Evolutionary conservation across 2,113 vertebrate species (phyloP).

Genomic region (Ameiurus melas): DNA sequence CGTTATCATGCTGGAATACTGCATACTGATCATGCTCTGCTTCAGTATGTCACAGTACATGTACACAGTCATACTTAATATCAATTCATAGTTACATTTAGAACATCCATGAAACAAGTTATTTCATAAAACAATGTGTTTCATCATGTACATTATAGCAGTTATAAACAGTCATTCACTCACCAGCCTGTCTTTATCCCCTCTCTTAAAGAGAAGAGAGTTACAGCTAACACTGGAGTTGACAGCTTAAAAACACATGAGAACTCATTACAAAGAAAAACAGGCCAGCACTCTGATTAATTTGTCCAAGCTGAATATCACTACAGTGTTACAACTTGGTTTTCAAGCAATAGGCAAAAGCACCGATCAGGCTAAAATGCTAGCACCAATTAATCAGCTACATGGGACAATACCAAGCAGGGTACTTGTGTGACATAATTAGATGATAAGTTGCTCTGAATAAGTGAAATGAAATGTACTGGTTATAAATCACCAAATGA

Average conservation of each 20-base stretch:
- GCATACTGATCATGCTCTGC: no score
- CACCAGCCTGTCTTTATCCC: background rate
- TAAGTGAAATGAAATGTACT: background rate
- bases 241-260: background rate
- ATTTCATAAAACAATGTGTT: background rate
- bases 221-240: background rate
- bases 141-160: background rate
- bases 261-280: constrained; percentile 1
- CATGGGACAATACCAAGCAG: background rate
- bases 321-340: background rate
- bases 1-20: no score
- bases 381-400: background rate
- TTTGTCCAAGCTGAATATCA: background rate
- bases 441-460: background rate
- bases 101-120: background rate
- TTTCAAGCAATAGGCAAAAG: background rate
- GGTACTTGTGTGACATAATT: background rate
- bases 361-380: background rate
- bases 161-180: background rate
- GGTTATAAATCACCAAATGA: background rate
- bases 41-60: no score
- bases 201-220: background rate
- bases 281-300: background rate
- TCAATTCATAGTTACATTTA: background rate
- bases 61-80: background rate